Evolutionary conservation across 2,888 invertebrate genomes (phyloP), one percentile per base, ranked within the genome.

Genomic region (Copidosoma aretas): DNA sequence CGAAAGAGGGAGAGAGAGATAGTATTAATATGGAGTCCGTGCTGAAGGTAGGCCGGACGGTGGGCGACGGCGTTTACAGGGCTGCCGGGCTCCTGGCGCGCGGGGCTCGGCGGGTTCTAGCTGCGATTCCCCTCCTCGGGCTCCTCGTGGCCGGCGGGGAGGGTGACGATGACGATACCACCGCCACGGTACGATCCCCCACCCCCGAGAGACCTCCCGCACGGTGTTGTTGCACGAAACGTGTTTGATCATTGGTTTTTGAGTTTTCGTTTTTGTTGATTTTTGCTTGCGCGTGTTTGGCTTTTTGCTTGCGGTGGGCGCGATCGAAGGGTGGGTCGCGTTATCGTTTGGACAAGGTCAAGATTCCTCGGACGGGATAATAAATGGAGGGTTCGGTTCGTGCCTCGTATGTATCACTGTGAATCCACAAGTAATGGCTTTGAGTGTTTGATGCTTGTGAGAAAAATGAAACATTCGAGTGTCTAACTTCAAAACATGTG

Each of bases 91-190:
- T 78, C 54, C 76, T 83, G 60, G 77, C 78, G 41, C 76, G 82
- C 17, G 81, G 82, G 52, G 77, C 82, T 17, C 79, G 82, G 49
- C 75, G 77, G 72, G 75, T 83, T 75, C 75, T 83, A 67, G 77
- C 82, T 52, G 76, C 78, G 65, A 77, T 83, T 53, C 83, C 83
- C 43, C 75, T 82, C 67, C 74, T 82, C 71, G 43, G 82, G 81
- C 58, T 60, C 58, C n/a, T 62, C 65, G 66, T 62, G 4, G 41
- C 51, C 59, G 71, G 51, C 25, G 71, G 63, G 41, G 64, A 62
- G 15, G 74, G 78, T 41, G 68, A 60, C 51, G 58, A 56, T n/a
- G 62, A 64, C 22, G 25, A 21, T 49, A 21, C 24, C 25, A 24
- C 49, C 12, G 57, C 41, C 66, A 68, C 60, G 71, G 71, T 71